Evolutionary conservation across 1,140 invertebrate genomes (phyloP).

Genomic region (Scylla paramamosain): DNA sequence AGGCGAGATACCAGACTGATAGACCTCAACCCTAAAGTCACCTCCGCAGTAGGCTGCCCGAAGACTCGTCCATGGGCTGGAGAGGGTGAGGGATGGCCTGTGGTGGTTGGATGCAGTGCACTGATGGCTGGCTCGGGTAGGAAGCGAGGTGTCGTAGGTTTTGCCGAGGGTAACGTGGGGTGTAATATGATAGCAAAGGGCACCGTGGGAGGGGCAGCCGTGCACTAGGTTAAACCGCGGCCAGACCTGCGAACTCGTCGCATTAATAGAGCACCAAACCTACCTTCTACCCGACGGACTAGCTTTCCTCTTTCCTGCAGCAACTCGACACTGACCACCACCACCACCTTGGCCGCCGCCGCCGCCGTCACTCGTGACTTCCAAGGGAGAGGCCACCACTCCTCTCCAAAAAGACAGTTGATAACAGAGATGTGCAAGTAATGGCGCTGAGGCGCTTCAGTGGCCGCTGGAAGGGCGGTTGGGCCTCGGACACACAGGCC

Average conservation of each 20-base stretch:
- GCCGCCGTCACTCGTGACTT: not conserved
- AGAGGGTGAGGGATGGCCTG: not conserved
- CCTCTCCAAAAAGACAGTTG: no score
- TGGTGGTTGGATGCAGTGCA: not conserved
- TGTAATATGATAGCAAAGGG: not conserved
- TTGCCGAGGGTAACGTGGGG: no score
- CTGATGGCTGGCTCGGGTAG: not conserved
- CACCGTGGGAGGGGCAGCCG: not conserved
- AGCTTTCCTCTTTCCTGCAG: constrained; percentile 17
- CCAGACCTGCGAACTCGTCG: not conserved
- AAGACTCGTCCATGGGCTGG: not conserved
- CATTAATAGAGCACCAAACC: not conserved
- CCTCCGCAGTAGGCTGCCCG: not conserved
- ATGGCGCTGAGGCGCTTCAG: constrained; percentile 35
- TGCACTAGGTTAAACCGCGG: not conserved
- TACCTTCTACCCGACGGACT: constrained; percentile 52
- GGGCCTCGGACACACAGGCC: constrained; percentile 38
- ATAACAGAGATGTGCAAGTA: no score
- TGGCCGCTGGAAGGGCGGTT: constrained; percentile 42
- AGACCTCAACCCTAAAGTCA: not conserved
- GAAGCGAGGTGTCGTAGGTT: no score
- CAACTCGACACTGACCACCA: not conserved
- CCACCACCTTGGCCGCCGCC: not conserved
- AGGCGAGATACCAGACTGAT: constrained; percentile 53
- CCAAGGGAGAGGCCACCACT: not conserved